Evolutionary conservation across 2,888 invertebrate genomes (phyloP).

Genomic region (Rotaria socialis): DNA sequence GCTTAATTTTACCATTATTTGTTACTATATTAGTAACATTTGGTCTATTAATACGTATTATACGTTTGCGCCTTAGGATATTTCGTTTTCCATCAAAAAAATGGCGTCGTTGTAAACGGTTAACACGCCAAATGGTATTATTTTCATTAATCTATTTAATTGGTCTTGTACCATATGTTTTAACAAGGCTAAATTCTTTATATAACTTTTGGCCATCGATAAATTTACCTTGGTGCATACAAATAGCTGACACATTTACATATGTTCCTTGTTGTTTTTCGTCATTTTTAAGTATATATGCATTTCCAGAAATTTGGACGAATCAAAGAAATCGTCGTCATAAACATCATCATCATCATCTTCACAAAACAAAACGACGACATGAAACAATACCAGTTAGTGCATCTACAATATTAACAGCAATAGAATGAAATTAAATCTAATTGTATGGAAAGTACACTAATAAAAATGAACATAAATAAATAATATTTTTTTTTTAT

Average conservation of each 20-base stretch:
- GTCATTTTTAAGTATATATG: constrained; percentile 12
- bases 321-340: background rate
- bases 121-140: background rate
- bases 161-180: constrained; percentile 15
- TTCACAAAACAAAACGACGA: background rate
- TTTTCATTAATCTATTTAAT: constrained; percentile 24
- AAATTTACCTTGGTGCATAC: background rate
- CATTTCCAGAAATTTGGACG: constrained; percentile 7
- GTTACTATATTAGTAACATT: background rate
- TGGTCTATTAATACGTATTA: background rate
- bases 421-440: background rate
- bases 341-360: background rate
- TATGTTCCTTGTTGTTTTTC: constrained; percentile 35
- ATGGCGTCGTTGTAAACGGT: constrained; percentile 17
- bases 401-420: background rate
- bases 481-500: no score
- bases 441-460: background rate
- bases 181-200: background rate
- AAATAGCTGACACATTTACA: constrained; percentile 9
- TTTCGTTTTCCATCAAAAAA: background rate
- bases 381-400: background rate
- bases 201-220: background rate
- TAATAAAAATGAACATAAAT: background rate
- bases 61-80: background rate
- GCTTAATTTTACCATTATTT: constrained; percentile 5